Evolutionary conservation across 2,888 invertebrate species (phyloP), one percentile per base, ranked within the genome.

Genomic region (Torymus tubicola): DNA sequence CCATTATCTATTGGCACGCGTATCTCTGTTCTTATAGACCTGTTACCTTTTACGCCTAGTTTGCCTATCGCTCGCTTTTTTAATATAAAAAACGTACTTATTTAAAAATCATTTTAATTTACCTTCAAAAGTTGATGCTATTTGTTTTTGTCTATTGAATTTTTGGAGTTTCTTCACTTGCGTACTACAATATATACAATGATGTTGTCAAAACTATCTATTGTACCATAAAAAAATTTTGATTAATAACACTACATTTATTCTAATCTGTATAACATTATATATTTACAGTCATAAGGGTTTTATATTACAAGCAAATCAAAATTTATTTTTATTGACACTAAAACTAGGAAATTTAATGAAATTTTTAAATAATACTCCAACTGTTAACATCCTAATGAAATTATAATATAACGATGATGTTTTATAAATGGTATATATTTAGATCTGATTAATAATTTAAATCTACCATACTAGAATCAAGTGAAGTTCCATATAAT

Each of bases 281-380:
- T 8, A 52, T 63, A 63, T 72, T 1, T 31, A 42, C 24, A 24
- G 70, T 14, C 4, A 31, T 14, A 12, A 12, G n/a, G 57, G 0
- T 63, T 63, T 79, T 55, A 52, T 12, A 18, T 71, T 64, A 14
- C 64, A 57, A 55, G 53, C 1, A 60, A 68, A 65, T 65, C 24
- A 70, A 80, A 64, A 61, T 58, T 60, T 1, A 55, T 72, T 65
- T 11, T 65, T 57, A 78, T 68, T 42, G 55, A 68, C 42, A 73
- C 13, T 68, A 50, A 21, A 50, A 14, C 24, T 21, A 67, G 21
- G 42, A 73, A 53, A 73, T 52, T 68, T 53, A 12, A 71, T 67
- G 8, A 42, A 67, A 65, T 50, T 42, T 64, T 67, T 65, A 16
- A 57, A 65, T 67, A 67, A 14, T 12, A 71, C 8, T 58, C 5